These are phyloP conservation scores for Panonychus citri DNA, from an alignment of 1,140 invertebrate genomes.

Conservation along the genomic window DNA sequence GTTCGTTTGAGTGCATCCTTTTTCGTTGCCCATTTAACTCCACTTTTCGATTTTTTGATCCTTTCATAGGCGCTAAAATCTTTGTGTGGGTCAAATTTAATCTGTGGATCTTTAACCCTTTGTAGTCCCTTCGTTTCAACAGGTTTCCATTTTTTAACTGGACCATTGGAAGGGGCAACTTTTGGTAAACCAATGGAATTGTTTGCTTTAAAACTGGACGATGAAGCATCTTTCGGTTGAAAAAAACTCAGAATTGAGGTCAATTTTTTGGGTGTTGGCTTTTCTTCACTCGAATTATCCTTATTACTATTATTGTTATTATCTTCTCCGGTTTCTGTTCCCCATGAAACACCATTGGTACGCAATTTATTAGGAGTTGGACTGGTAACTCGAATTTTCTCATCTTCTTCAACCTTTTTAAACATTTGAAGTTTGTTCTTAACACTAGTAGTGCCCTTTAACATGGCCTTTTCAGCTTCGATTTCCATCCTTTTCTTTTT, in stretches of 20 bases:
- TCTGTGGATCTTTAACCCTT: background rate
- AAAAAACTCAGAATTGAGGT: background rate
- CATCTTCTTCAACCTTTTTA: background rate
- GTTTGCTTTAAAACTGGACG: background rate
- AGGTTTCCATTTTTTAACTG: background rate
- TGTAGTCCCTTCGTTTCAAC: background rate
- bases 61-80: background rate
- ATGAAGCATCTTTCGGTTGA: background rate
- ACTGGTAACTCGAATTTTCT: background rate
- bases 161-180: background rate
- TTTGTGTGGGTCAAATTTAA: background rate
- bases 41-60: background rate
- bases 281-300: background rate
- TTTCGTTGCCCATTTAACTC: background rate
- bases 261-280: background rate
- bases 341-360: background rate
- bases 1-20: background rate
- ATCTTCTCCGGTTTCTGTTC: background rate
- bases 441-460: background rate
- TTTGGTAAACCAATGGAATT: background rate
- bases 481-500: constrained; percentile 27
- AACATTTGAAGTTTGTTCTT: background rate
- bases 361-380: background rate
- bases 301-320: background rate
- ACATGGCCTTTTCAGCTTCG: constrained; percentile 24